Evolutionary conservation across 2,113 vertebrate species (phyloP).

Genomic region (Cathartes aura): DNA sequence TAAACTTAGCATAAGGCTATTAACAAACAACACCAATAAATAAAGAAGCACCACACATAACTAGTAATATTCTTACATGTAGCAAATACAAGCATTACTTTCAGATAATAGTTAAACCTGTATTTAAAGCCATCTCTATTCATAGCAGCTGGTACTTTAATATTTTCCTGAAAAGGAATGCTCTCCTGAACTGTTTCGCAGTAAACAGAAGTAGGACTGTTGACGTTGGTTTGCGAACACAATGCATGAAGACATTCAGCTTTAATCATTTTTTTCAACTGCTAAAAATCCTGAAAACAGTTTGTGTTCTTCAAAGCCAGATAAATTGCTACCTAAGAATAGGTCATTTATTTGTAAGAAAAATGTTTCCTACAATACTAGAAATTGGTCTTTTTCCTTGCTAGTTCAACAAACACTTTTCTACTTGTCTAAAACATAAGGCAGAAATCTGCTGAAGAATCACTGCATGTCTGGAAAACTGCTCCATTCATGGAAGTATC

Average conservation of each 20-base stretch:
- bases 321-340: neutral
- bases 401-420: neutral
- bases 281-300: neutral
- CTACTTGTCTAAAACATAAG: neutral
- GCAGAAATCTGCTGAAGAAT: neutral
- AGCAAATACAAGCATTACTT: neutral
- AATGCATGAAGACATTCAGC: neutral
- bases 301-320: neutral
- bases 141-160: neutral
- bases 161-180: neutral
- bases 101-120: neutral
- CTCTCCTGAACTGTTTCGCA: neutral
- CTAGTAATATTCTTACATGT: neutral
- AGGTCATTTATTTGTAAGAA: conserved; percentile 21
- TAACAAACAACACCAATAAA: neutral
- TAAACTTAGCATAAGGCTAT: neutral
- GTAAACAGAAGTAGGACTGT: neutral
- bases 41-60: neutral
- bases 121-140: neutral
- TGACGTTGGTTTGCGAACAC: neutral
- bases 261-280: neutral
- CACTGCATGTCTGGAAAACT: neutral
- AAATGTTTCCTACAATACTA: neutral
- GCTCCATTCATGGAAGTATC: neutral
- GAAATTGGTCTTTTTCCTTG: neutral